phyloP scores from a whole-genome alignment of 2,113 vertebrate species.

The Corythornis cristatus region DNA sequence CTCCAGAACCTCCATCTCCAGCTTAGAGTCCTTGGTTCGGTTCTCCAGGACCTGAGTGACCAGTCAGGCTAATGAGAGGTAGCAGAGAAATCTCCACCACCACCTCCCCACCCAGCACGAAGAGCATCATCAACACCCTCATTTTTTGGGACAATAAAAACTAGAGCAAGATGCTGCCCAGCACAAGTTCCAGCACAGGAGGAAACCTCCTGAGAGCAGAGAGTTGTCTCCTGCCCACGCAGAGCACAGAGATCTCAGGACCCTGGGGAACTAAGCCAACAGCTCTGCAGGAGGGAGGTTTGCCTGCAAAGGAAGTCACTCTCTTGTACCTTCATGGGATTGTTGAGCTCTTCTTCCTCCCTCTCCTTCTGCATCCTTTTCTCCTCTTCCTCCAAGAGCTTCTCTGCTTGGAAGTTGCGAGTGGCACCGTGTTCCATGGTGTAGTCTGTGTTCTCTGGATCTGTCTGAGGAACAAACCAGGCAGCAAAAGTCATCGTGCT shows the following conservation, averaged over 20 bases:
- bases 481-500: rapidly evolving
- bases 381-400: conserved; percentile 93
- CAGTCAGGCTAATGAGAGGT: background rate
- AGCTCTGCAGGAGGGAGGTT: background rate
- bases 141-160: background rate
- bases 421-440: conserved; percentile 96
- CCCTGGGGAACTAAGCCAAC: rapidly evolving
- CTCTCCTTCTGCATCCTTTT: conserved; percentile 87
- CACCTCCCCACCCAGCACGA: background rate
- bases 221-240: background rate
- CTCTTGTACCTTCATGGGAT: conserved; percentile 91
- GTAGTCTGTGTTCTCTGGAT: conserved; percentile 96
- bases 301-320: rapidly evolving
- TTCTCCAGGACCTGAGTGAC: conserved; percentile 90
- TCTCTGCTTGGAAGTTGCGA: conserved; percentile 94
- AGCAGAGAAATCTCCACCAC: background rate
- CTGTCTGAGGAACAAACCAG: conserved; percentile 79
- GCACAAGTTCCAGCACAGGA: background rate
- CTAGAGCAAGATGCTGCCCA: background rate
- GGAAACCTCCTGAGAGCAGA: background rate
- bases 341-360: conserved; percentile 96
- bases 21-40: conserved; percentile 93
- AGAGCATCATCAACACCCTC: background rate
- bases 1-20: conserved; percentile 98
- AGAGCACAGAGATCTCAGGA: background rate